Conservation (phyloP, 2,797 vertebrate species). For the Todus mexicanus region DNA sequence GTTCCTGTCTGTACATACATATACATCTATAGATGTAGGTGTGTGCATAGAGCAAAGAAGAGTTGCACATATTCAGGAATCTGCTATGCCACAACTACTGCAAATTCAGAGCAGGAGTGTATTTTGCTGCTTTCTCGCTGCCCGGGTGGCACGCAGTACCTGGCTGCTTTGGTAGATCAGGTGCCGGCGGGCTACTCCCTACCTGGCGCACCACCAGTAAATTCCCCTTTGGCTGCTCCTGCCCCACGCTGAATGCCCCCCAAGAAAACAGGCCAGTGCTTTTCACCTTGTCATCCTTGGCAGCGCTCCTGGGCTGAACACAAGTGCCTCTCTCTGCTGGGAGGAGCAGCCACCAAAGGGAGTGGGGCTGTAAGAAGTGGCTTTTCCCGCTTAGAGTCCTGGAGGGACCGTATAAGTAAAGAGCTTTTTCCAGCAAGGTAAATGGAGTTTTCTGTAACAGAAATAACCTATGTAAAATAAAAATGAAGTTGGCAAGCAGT, state of each 20-base stretch:
- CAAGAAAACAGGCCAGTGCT: background rate
- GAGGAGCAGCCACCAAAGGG: background rate
- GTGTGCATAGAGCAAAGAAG: background rate
- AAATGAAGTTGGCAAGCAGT: slow-evolving; percentile 24
- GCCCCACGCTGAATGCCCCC: background rate
- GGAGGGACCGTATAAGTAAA: slow-evolving; percentile 14
- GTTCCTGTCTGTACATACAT: fast-evolving
- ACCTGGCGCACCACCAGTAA: background rate
- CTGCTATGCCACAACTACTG: background rate
- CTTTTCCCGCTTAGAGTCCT: slow-evolving; percentile 26
- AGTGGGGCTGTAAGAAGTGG: slow-evolving; percentile 23
- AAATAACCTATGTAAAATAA: slow-evolving; percentile 36
- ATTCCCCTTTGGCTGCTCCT: background rate
- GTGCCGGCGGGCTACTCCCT: background rate
- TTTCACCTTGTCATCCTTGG: background rate
- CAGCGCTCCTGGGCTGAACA: background rate
- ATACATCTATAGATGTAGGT: fast-evolving
- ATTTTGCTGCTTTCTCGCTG: background rate
- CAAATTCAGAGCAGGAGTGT: no score
- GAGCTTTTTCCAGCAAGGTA: slow-evolving; percentile 30
- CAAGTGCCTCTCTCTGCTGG: slow-evolving; percentile 9
- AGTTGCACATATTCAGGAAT: background rate
- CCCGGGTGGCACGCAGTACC: background rate
- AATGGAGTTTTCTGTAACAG: slow-evolving; percentile 40
- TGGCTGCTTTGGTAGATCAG: background rate